phyloP scores from a whole-genome alignment of 2,113 vertebrate genomes.

The Ia io region DNA sequence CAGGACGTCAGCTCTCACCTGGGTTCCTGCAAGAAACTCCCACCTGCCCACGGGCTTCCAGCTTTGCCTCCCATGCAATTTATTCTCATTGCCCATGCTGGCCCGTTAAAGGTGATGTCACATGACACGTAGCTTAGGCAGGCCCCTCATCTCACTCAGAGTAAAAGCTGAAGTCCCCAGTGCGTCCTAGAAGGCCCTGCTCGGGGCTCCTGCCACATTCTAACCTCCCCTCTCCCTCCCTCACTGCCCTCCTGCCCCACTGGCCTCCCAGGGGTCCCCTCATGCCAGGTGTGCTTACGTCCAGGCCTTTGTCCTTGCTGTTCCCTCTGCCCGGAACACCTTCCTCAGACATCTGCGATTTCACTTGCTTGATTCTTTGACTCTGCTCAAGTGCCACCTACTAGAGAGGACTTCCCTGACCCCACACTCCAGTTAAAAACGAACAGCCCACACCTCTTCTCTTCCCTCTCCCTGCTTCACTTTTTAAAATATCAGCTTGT shows the following conservation, averaged over 20 bases:
- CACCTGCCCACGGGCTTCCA: rapidly evolving
- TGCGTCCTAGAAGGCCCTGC: not conserved
- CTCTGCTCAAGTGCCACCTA: not conserved
- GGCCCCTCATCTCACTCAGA: not conserved
- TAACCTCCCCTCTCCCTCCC: too few relatives aligned
- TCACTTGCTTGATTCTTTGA: not conserved
- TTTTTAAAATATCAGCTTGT: not conserved
- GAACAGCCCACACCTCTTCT: not conserved
- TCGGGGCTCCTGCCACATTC: rapidly evolving
- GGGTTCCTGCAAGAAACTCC: not conserved
- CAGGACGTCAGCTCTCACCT: rapidly evolving
- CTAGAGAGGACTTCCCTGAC: not conserved
- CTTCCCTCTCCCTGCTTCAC: not conserved
- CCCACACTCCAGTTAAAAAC: not conserved
- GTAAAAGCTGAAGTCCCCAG: rapidly evolving
- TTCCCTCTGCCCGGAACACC: not conserved
- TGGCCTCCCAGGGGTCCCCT: rapidly evolving
- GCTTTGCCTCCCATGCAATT: not conserved
- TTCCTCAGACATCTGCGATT: not conserved
- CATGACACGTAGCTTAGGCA: rapidly evolving
- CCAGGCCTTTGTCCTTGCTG: not conserved
- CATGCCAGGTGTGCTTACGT: rapidly evolving
- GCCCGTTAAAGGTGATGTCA: not conserved
- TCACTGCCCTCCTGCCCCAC: rapidly evolving
- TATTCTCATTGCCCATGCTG: not conserved